phyloP scores from a whole-genome alignment of 37 sponge, comb jelly and placozoan genomes.

The Lycopodina hypogea region DNA sequence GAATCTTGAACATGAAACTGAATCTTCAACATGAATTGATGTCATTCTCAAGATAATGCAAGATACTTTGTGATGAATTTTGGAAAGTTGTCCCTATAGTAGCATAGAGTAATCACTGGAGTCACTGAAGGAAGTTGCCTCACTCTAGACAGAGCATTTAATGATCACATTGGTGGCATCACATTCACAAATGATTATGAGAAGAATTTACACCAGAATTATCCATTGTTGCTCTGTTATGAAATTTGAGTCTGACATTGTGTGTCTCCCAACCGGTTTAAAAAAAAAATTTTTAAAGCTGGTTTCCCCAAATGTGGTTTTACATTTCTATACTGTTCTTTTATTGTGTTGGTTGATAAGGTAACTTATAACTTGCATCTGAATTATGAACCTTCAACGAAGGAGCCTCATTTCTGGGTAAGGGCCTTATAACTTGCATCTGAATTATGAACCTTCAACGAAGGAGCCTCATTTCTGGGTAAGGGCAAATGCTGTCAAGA shows the following conservation, averaged over 20 bases:
- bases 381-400: not conserved
- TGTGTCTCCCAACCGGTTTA: slow-evolving; percentile 50
- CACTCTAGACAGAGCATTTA: not conserved
- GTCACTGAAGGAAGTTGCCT: slow-evolving; percentile 4
- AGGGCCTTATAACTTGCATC: not conserved
- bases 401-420: slow-evolving; percentile 48
- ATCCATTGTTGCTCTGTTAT: too few relatives aligned
- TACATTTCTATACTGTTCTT: slow-evolving; percentile 24
- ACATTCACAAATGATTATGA: not conserved
- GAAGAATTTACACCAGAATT: too few relatives aligned
- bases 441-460: not conserved
- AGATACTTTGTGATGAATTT: not conserved
- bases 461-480: slow-evolving; percentile 54
- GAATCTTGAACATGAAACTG: not conserved
- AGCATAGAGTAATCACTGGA: not conserved
- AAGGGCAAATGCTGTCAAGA: not conserved
- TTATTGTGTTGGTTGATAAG: not conserved
- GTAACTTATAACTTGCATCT: not conserved
- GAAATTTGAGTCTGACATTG: not conserved
- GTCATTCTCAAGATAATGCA: slow-evolving; percentile 6
- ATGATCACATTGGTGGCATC: slow-evolving; percentile 10
- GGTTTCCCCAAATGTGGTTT: slow-evolving; percentile 64
- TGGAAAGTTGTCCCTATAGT: slow-evolving; percentile 8
- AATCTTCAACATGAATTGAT: not conserved
- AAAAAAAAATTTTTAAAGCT: slow-evolving; percentile 29